Evolutionary conservation across 2,888 invertebrate species (phyloP).

Genomic region (Cheilosia impressa): DNA sequence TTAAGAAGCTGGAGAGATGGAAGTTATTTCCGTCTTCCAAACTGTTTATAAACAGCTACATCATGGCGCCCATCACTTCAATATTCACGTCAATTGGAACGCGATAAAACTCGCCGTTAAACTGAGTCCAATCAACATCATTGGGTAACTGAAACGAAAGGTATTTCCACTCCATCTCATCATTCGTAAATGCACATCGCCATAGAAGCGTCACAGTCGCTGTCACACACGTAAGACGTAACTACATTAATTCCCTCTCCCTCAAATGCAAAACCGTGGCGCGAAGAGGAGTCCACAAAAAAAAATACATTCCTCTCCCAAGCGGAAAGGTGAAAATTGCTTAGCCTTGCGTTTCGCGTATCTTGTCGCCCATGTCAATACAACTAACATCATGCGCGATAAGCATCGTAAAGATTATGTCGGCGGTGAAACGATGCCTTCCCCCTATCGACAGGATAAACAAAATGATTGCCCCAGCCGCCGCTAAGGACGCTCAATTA

Average conservation of each 20-base stretch:
- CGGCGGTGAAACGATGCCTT: constrained; percentile 18
- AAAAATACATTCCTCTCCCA: background rate
- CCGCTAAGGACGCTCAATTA: constrained; percentile 38
- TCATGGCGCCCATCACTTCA: too few species aligned
- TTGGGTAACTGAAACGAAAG: too few species aligned
- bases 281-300: background rate
- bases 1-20: too few species aligned
- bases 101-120: too few species aligned
- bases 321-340: constrained; percentile 6
- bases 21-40: too few species aligned
- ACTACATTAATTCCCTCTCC: background rate
- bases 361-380: background rate
- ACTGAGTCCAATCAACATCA: too few species aligned
- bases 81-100: too few species aligned
- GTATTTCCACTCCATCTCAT: too few species aligned
- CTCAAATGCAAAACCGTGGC: background rate
- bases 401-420: constrained; percentile 49
- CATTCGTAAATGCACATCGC: too few species aligned
- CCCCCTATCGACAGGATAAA: background rate
- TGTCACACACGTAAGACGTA: too few species aligned
- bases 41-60: too few species aligned
- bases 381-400: constrained; percentile 21
- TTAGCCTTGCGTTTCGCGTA: background rate
- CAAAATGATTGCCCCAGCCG: constrained; percentile 18
- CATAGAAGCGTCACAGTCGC: too few species aligned